Base-by-base conservation (phyloP, 2,113 vertebrate genomes). In the Carassius gibelio region DNA sequence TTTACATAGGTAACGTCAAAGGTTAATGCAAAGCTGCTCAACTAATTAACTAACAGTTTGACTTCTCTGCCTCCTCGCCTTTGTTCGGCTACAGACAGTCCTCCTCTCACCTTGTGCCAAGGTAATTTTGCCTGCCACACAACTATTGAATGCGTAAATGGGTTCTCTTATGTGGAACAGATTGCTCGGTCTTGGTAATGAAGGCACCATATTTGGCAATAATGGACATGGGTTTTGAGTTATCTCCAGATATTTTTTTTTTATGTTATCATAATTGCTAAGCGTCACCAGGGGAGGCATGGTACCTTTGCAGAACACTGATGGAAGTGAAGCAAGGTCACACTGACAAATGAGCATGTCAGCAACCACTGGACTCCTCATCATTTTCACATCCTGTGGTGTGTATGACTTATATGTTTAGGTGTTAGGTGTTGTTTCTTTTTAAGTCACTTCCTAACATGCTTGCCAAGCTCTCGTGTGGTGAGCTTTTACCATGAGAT, bases 31-130 rank as follows among this genome's bases (percentile, higher is more conserved):
- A 85, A 86, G 68, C 62, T n/a, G 62, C 81, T 86, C 55, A 61
- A 86, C 84, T 88, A 88, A 88, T 88, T 88, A 89, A 89, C 85
- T 86, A 84, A 75, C 84, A 75, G 84, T 84, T 87, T 87, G 86
- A 87, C 84, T 87, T 83, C 80, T 42, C 38, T 30, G 36, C 50
- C 81, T 79, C 21, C 76, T 79, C 15, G 42, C 38, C 21, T 87
- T 85, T 72, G 72, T 74, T 79, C 23, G 26, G 42, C 71, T 64
- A 72, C 38, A 48, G 61, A 48, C 48, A 81, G 48, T 62, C 34
- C 30, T 61, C 36, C 55, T 52, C 68, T 57, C 68, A 59, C 75
- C 68, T 64, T 26, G n/a, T 45, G 84, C 74, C n/a, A 52, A 52
- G 64, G 30, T 50, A 55, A 83, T 83, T 74, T 83, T 66, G n/a